phyloP scores from a whole-genome alignment of 2,797 vertebrate species.

The Syngnathus acus region DNA sequence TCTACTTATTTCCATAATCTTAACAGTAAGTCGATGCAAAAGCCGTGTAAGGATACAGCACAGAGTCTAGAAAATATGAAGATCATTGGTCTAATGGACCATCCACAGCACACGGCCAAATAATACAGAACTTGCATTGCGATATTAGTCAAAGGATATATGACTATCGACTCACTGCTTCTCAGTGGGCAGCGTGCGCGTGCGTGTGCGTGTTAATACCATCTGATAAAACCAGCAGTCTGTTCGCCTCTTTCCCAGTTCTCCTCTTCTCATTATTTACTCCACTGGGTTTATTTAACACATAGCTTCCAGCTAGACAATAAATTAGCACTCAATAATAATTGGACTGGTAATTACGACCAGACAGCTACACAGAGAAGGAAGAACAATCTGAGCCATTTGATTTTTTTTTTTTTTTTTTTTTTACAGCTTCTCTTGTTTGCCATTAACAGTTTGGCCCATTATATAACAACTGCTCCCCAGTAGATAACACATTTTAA shows the following conservation, averaged over 20 bases:
- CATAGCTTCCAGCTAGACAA: slow-evolving; percentile 63
- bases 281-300: slow-evolving; percentile 66
- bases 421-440: slow-evolving; percentile 2
- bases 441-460: background rate
- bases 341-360: slow-evolving; percentile 65
- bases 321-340: slow-evolving; percentile 72
- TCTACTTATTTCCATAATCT: background rate
- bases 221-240: slow-evolving; percentile 54
- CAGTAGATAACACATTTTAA: background rate
- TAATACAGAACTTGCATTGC: background rate
- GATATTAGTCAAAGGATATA: slow-evolving; percentile 2
- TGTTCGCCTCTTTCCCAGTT: slow-evolving; percentile 29
- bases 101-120: slow-evolving; percentile 22
- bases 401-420: slow-evolving; percentile 9
- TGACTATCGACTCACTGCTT: slow-evolving; percentile 29
- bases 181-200: slow-evolving; percentile 40
- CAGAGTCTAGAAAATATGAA: background rate
- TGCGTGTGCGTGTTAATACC: slow-evolving; percentile 24
- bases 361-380: slow-evolving; percentile 26
- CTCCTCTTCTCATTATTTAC: slow-evolving; percentile 51
- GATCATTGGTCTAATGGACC: background rate
- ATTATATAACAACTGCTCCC: slow-evolving; percentile 8
- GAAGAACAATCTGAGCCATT: slow-evolving; percentile 30
- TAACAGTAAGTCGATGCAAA: background rate
- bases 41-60: background rate